phyloP scores from a whole-genome alignment of 2,888 invertebrate species.

The Sinotaia quadrata region DNA sequence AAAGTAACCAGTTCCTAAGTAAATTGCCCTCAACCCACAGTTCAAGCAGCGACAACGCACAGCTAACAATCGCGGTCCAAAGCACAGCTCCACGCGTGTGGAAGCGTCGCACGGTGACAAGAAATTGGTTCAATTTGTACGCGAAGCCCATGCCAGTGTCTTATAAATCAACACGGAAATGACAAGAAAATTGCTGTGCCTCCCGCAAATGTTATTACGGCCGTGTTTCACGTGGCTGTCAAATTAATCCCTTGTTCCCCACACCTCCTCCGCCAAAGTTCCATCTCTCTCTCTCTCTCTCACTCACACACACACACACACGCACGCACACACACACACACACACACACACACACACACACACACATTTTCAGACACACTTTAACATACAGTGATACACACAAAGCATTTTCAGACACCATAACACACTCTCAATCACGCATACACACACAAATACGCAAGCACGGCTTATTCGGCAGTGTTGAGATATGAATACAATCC shows the following conservation, averaged over 20 bases:
- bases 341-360: constrained; percentile 5
- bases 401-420: too few relatives aligned
- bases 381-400: too few relatives aligned
- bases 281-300: neutral
- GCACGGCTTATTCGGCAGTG: too few relatives aligned
- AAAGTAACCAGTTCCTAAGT: too few relatives aligned
- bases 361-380: neutral
- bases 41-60: neutral
- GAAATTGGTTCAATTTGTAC: constrained; percentile 18
- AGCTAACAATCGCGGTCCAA: too few relatives aligned
- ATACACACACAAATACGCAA: too few relatives aligned
- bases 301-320: constrained; percentile 3
- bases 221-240: constrained; percentile 9
- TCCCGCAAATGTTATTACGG: constrained; percentile 14
- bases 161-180: constrained; percentile 9
- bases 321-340: constrained; percentile 11
- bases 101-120: neutral
- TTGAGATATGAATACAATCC: too few relatives aligned
- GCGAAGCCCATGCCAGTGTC: constrained; percentile 9
- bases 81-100: too few relatives aligned
- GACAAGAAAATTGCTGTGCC: constrained; percentile 21
- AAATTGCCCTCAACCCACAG: neutral
- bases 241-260: constrained; percentile 7
- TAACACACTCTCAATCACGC: too few relatives aligned
- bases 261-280: neutral